Base-by-base conservation (phyloP, 1,140 invertebrate species). In the Orius insidiosus region DNA sequence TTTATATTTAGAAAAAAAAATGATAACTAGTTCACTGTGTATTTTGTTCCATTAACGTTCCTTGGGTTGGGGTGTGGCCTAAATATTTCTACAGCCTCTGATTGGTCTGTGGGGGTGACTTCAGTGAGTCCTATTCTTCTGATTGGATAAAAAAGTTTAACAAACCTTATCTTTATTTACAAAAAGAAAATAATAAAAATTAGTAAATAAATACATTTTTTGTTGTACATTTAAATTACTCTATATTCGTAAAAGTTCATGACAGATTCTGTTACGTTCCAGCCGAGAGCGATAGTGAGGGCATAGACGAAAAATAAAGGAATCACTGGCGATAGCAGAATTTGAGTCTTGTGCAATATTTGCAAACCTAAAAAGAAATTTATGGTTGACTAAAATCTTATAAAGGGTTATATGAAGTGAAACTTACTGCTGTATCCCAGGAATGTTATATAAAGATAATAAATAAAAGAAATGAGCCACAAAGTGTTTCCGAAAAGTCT, bases 361-460 rank as follows among this genome's bases (percentile, higher is more conserved):
- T 90, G 85, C 53, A 98, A 71, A 63, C 85, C 87, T 90, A 69
- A 53, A 76, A 71, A 53, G 51, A 48, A 48, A 57, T 54, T n/a
- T n/a, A n/a, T n/a, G n/a, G n/a, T 47, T n/a, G 38, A 37, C 43
- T 24, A 16, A 34, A 3, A 11, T 7, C 24, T 4, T 24, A 24
- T 4, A 24, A 24, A 24, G 24, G 24, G 24, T 24, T 7, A 24
- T n/a, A n/a, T n/a, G n/a, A n/a, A n/a, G n/a, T n/a, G n/a, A n/a
- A 24, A 74, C 80, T 79, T 63, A 92, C 87, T 87, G 64, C 85
- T 93, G 61, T 97, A 98, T 52, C 95, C 95, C 49, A 98, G 71
- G 63, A 98, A 98, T 39, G 93, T 96, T 52, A 98, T 96, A 59
- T 98, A 98, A 49, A 94, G 68, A 58, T 98, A 98, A 63, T 98